Conservation (phyloP, 2,888 invertebrate species). For the Orthonychiurus folsomi region DNA sequence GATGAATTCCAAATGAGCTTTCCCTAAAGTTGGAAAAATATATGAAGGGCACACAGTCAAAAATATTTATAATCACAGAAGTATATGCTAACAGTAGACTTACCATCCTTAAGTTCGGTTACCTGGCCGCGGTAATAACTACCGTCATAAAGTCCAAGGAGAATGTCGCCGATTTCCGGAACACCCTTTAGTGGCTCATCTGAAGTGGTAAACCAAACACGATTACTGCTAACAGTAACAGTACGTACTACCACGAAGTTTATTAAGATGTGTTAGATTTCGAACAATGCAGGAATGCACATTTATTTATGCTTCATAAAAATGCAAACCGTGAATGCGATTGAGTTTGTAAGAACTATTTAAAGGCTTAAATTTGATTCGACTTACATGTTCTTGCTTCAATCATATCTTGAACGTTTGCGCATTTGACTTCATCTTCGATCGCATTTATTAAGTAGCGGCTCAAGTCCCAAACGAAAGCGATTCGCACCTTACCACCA, state of each 20-base stretch:
- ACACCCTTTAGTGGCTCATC: slow-evolving; percentile 8
- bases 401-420: slow-evolving; percentile 6
- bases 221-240: too few species aligned
- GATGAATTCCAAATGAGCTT: slow-evolving; percentile 23
- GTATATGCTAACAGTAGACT: too few species aligned
- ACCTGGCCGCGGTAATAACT: slow-evolving; percentile 25
- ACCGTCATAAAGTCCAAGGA: slow-evolving; percentile 23
- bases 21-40: too few species aligned
- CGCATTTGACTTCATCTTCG: slow-evolving; percentile 10
- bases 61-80: too few species aligned
- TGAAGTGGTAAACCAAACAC: not conserved
- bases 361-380: not conserved
- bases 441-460: slow-evolving; percentile 11
- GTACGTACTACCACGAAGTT: too few species aligned
- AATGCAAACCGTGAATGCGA: too few species aligned
- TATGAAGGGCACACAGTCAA: too few species aligned
- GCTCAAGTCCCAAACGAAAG: slow-evolving; percentile 12
- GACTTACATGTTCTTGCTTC: not conserved
- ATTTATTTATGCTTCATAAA: not conserved
- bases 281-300: too few species aligned
- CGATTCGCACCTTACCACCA: slow-evolving; percentile 7
- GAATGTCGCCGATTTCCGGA: slow-evolving; percentile 24
- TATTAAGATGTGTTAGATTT: too few species aligned
- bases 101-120: slow-evolving; percentile 1
- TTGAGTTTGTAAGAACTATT: too few species aligned